A percentile compares a stretch with the other conserved stretches of the same genome.
Evolutionary conservation across 1,140 invertebrate genomes (phyloP).

Genomic region (Mercenaria mercenaria): DNA sequence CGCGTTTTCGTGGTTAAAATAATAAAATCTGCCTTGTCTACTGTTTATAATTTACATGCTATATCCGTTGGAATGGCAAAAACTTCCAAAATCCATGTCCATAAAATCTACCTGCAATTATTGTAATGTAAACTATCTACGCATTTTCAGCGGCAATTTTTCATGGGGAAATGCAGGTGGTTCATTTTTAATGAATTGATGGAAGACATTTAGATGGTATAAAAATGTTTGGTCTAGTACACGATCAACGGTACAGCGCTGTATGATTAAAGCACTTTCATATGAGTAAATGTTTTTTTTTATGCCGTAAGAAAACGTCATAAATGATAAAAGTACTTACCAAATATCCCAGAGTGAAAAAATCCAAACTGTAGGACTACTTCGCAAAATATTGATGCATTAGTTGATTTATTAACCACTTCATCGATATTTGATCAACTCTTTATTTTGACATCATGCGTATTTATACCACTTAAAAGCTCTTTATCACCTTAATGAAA

Average conservation of each 20-base stretch:
- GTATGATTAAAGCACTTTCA: too few species aligned
- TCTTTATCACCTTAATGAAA: not conserved
- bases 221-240: too few species aligned
- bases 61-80: conserved; percentile 3
- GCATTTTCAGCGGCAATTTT: not conserved
- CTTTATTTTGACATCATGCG: conserved; percentile 23
- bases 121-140: not conserved
- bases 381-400: not conserved
- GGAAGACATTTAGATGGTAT: not conserved
- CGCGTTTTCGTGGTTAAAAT: not conserved
- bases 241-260: too few species aligned
- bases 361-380: not conserved
- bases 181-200: not conserved
- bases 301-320: too few species aligned
- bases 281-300: too few species aligned
- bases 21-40: conserved; percentile 12
- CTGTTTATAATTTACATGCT: not conserved
- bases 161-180: not conserved
- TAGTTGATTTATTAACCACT: not conserved
- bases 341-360: too few species aligned
- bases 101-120: not conserved
- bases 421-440: conserved; percentile 1
- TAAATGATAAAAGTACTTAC: too few species aligned
- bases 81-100: not conserved
- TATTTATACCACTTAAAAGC: not conserved